These are phyloP conservation scores for Drosophila robusta DNA, from an alignment of 2,888 invertebrate genomes.

Conservation along the genomic window DNA sequence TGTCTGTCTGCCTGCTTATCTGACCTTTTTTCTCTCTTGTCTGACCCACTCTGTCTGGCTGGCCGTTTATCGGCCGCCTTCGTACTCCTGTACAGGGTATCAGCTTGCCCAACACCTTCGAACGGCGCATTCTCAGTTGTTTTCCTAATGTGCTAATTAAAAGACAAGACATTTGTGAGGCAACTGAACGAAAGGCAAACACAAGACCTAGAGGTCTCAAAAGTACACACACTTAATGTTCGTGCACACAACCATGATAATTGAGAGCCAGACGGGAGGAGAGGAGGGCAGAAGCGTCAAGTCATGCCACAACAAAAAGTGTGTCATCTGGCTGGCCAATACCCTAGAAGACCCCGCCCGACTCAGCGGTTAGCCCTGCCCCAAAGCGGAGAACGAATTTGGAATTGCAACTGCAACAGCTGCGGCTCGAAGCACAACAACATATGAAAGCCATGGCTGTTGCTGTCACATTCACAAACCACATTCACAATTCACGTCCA, in stretches of 20 bases:
- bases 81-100: constrained; percentile 2
- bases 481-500: constrained; percentile 17
- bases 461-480: constrained; percentile 6
- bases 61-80: not conserved
- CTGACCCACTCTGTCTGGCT: not conserved
- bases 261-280: constrained; percentile 21
- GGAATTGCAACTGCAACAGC: constrained; percentile 6
- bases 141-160: constrained; percentile 54
- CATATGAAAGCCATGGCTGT: constrained; percentile 12
- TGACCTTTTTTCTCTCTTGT: not conserved
- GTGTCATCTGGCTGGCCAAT: constrained; percentile 41
- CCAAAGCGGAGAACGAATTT: constrained; percentile 4
- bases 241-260: constrained; percentile 32
- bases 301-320: constrained; percentile 26
- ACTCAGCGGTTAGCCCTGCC: constrained; percentile 18
- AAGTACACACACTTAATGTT: constrained; percentile 9
- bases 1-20: not conserved
- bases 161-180: constrained; percentile 21
- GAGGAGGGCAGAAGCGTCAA: constrained; percentile 1
- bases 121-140: constrained; percentile 2
- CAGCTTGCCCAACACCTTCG: not conserved
- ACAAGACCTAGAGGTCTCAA: constrained; percentile 9
- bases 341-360: constrained; percentile 4
- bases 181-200: constrained; percentile 5
- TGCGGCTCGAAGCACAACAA: constrained; percentile 37